These are phyloP conservation scores for Semaprochilodus insignis DNA, from an alignment of 2,797 vertebrate species.

Conservation along the genomic window DNA sequence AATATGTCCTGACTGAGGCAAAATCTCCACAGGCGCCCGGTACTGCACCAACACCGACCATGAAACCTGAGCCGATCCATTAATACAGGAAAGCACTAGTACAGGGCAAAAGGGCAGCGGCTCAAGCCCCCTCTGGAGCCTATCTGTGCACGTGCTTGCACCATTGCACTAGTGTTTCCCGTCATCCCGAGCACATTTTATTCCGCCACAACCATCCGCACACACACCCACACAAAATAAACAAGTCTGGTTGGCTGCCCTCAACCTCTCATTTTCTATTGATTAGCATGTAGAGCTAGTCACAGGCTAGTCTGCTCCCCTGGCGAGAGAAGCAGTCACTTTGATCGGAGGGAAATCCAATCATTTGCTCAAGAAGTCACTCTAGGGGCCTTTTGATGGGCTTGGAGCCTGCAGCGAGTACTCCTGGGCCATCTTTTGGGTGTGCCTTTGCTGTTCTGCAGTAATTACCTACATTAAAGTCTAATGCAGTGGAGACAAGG, in stretches of 20 bases:
- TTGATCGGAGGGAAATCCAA: slow-evolving; percentile 31
- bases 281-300: slow-evolving; percentile 32
- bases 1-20: too few species aligned
- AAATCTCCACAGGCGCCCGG: too few species aligned
- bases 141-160: neutral
- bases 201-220: neutral
- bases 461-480: slow-evolving; percentile 40
- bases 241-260: neutral
- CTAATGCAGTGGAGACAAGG: slow-evolving; percentile 32
- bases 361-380: slow-evolving; percentile 13
- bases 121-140: neutral
- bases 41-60: neutral
- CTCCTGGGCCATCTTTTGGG: slow-evolving; percentile 26
- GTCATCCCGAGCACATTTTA: neutral
- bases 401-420: neutral
- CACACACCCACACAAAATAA: slow-evolving; percentile 1
- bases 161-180: neutral
- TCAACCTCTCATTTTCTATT: slow-evolving; percentile 9
- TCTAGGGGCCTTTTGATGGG: slow-evolving; percentile 22
- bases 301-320: neutral
- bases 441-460: slow-evolving; percentile 41
- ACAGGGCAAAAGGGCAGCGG: neutral
- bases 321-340: slow-evolving; percentile 22
- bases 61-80: too few species aligned
- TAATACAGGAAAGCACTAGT: neutral